phyloP scores from a whole-genome alignment of 2,888 invertebrate species.

The Tipula lateralis region DNA sequence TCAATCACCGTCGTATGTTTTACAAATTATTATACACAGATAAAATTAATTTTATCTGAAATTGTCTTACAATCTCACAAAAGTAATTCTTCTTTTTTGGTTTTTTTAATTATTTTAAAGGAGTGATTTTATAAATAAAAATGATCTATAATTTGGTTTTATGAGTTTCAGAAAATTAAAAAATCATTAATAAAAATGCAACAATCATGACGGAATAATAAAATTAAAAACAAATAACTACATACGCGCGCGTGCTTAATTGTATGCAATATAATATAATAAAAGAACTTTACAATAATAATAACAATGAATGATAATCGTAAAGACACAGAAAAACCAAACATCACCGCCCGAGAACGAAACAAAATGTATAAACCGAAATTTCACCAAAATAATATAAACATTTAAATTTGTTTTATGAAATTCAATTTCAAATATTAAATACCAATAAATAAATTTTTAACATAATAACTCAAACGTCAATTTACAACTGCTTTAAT shows the following conservation, averaged over 20 bases:
- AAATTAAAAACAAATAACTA: background rate
- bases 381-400: background rate
- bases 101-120: background rate
- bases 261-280: background rate
- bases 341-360: background rate
- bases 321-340: slow-evolving; percentile 20
- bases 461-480: slow-evolving; percentile 39
- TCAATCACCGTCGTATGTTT: too few relatives aligned
- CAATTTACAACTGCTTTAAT: slow-evolving; percentile 40
- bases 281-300: background rate
- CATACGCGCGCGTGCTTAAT: slow-evolving; percentile 28
- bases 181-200: background rate
- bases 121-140: background rate
- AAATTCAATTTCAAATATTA: background rate
- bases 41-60: too few relatives aligned
- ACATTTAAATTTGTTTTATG: background rate
- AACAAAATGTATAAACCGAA: background rate
- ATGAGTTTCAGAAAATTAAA: background rate
- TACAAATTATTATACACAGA: too few relatives aligned
- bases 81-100: background rate
- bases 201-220: slow-evolving; percentile 1
- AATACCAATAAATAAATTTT: slow-evolving; percentile 27
- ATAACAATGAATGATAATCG: background rate
- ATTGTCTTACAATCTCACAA: background rate
- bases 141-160: background rate